Conservation (phyloP, 1,140 invertebrate species). For the Phocides pigmalion region DNA sequence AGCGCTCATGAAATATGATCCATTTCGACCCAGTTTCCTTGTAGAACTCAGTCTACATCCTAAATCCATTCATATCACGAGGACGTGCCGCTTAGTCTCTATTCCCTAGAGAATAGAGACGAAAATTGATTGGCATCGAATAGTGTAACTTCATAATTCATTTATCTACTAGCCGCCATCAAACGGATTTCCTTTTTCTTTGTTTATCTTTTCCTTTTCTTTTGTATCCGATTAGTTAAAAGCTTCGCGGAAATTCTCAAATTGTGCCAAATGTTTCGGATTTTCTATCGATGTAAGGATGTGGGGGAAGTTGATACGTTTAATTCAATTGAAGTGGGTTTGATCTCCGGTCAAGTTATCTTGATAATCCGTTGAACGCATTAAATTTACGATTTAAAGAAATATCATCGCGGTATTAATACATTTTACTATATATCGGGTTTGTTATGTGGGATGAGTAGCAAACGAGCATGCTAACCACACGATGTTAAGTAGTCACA, state of each 20-base stretch:
- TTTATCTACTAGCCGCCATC: slow-evolving; percentile 2
- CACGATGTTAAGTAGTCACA: too few relatives aligned
- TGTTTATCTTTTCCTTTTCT: slow-evolving; percentile 15
- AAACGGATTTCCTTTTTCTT: slow-evolving; percentile 11
- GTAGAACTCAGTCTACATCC: neutral
- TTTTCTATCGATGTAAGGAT: neutral
- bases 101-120: neutral
- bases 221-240: slow-evolving; percentile 17
- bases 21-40: neutral
- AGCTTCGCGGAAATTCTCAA: slow-evolving; percentile 2
- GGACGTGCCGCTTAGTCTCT: neutral
- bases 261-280: neutral
- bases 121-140: neutral
- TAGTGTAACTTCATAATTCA: slow-evolving; percentile 3
- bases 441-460: too few relatives aligned
- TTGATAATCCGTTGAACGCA: too few relatives aligned
- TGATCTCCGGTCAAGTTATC: too few relatives aligned
- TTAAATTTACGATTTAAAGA: too few relatives aligned
- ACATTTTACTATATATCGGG: too few relatives aligned
- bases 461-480: too few relatives aligned
- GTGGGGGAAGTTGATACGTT: neutral
- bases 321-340: too few relatives aligned
- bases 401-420: too few relatives aligned
- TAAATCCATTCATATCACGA: too few relatives aligned
- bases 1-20: slow-evolving; percentile 18